Percentiles rank a stretch among this genome's conserved stretches.
phyloP scores from a whole-genome alignment of 1,140 invertebrate species.

The Leptinotarsa texana region DNA sequence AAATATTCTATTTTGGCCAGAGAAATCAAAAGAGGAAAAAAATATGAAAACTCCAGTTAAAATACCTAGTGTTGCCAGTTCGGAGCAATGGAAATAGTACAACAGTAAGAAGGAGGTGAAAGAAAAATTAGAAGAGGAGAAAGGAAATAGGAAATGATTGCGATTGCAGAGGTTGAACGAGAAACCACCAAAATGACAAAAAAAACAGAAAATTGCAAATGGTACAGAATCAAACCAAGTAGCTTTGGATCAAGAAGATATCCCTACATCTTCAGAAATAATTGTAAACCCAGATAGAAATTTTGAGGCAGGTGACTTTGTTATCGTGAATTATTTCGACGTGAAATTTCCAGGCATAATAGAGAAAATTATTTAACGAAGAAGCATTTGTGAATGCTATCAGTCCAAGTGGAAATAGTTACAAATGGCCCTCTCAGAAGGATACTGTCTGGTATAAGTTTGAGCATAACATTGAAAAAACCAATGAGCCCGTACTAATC shows the following conservation, averaged over 20 bases:
- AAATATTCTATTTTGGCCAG: background rate
- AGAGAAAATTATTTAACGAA: background rate
- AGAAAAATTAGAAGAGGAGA: background rate
- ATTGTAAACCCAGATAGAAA: background rate
- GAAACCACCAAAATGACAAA: background rate
- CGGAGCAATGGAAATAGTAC: conserved; percentile 12
- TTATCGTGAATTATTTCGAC: conserved; percentile 7
- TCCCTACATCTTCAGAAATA: background rate
- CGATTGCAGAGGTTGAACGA: background rate
- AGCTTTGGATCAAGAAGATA: background rate
- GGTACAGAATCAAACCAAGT: background rate
- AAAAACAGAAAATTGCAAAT: background rate
- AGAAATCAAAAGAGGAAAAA: background rate
- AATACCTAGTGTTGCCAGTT: background rate
- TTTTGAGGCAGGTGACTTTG: background rate
- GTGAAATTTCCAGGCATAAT: background rate
- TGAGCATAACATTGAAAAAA: conserved; percentile 9
- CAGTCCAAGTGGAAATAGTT: background rate
- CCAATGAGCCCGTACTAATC: background rate
- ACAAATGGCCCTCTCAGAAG: background rate
- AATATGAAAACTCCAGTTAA: background rate
- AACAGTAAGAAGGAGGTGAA: conserved; percentile 3
- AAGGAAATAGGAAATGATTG: background rate
- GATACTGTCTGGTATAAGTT: background rate
- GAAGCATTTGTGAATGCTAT: background rate